These are phyloP conservation scores for Megalonaias nervosa DNA, from an alignment of 1,140 invertebrate genomes.

Conservation along the genomic window DNA sequence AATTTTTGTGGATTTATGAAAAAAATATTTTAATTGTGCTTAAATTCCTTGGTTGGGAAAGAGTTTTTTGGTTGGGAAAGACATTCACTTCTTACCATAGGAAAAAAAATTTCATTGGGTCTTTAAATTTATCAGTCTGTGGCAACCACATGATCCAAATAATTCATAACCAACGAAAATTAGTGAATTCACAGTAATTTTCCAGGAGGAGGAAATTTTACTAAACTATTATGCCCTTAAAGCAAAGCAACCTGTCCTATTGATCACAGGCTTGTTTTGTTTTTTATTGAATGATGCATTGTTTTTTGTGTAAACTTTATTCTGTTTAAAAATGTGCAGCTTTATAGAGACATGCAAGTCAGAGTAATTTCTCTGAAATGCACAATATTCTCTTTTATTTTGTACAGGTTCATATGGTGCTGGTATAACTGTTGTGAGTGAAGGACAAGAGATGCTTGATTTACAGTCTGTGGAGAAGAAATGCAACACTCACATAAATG, in stretches of 20 bases:
- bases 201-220: too few relatives aligned
- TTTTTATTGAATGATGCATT: not conserved
- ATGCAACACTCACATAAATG: conserved; percentile 59
- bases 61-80: too few relatives aligned
- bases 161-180: too few relatives aligned
- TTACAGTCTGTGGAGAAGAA: conserved; percentile 56
- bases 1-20: too few relatives aligned
- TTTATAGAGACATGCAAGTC: not conserved
- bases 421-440: conserved; percentile 58
- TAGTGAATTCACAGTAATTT: too few relatives aligned
- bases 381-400: not conserved
- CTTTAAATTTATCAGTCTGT: too few relatives aligned
- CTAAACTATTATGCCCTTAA: not conserved
- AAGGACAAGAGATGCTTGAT: conserved; percentile 52
- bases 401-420: conserved; percentile 65
- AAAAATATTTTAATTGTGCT: too few relatives aligned
- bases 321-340: not conserved
- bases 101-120: too few relatives aligned
- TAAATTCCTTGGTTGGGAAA: too few relatives aligned
- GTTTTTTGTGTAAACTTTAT: not conserved
- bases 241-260: not conserved
- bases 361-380: not conserved
- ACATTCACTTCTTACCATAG: too few relatives aligned
- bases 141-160: too few relatives aligned
- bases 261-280: not conserved